phyloP scores from a whole-genome alignment of 2,113 vertebrate species.

The Butastur rufipennis region DNA sequence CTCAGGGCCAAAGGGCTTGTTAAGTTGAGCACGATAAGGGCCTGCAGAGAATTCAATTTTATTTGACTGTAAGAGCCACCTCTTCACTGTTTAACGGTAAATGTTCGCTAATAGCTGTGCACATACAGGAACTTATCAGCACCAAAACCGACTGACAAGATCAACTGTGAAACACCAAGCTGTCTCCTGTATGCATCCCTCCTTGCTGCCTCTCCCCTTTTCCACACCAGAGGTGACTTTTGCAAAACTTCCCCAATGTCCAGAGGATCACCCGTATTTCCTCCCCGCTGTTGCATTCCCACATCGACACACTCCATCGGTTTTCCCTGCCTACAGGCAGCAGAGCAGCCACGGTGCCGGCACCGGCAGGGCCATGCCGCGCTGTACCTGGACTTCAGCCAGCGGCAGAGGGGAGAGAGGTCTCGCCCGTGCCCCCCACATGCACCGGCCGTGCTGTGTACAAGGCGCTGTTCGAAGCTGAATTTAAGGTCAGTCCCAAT shows the following conservation, averaged over 20 bases:
- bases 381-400: not conserved
- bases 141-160: not conserved
- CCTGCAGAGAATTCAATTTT: not conserved
- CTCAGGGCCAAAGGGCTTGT: not conserved
- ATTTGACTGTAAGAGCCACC: not conserved
- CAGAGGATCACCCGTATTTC: not conserved
- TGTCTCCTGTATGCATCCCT: not conserved
- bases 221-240: not conserved
- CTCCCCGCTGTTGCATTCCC: not conserved
- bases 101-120: not conserved
- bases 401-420: accelerated
- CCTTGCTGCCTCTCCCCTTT: not conserved
- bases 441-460: accelerated
- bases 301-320: not conserved
- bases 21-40: not conserved
- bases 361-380: accelerated
- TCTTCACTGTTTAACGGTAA: not conserved
- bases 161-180: not conserved
- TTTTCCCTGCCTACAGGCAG: not conserved
- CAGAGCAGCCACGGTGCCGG: accelerated
- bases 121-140: not conserved
- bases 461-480: not conserved
- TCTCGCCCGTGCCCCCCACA: accelerated
- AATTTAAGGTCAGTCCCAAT: not conserved
- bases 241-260: not conserved